Evolutionary conservation across 2,113 vertebrate genomes (phyloP).

Genomic region (Pseudorectes ferrugineus): DNA sequence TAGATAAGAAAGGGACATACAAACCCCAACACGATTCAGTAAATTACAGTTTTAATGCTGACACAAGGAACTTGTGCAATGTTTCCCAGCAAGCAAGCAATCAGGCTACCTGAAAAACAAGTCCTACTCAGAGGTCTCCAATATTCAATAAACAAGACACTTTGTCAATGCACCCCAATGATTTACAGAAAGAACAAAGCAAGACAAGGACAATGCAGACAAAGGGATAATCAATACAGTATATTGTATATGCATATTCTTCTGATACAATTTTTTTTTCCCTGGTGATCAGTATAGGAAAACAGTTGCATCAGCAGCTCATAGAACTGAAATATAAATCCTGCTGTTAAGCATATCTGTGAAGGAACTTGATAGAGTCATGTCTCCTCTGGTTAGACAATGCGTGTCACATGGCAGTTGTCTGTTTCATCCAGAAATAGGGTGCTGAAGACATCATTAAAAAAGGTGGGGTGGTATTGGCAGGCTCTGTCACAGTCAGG

Average conservation of each 20-base stretch:
- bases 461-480: constrained; percentile 89
- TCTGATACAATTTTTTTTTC: background rate
- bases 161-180: background rate
- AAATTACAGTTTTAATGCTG: constrained; percentile 30
- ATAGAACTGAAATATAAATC: constrained; percentile 9
- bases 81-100: background rate
- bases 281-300: background rate
- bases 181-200: background rate
- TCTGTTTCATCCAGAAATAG: constrained; percentile 84
- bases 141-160: background rate
- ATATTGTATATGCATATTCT: background rate
- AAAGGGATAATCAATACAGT: background rate
- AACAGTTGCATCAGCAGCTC: constrained; percentile 17
- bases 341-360: background rate
- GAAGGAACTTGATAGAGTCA: background rate
- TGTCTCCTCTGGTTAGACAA: constrained; percentile 63
- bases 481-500: constrained; percentile 95
- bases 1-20: background rate
- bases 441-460: constrained; percentile 92
- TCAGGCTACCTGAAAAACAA: background rate
- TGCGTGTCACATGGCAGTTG: constrained; percentile 75
- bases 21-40: background rate
- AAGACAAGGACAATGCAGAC: background rate
- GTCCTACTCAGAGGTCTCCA: background rate
- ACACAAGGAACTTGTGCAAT: background rate